Evolutionary conservation across 2,888 invertebrate species (phyloP), one percentile per base, ranked within the genome.

Genomic region (Liodrosophila aerea): DNA sequence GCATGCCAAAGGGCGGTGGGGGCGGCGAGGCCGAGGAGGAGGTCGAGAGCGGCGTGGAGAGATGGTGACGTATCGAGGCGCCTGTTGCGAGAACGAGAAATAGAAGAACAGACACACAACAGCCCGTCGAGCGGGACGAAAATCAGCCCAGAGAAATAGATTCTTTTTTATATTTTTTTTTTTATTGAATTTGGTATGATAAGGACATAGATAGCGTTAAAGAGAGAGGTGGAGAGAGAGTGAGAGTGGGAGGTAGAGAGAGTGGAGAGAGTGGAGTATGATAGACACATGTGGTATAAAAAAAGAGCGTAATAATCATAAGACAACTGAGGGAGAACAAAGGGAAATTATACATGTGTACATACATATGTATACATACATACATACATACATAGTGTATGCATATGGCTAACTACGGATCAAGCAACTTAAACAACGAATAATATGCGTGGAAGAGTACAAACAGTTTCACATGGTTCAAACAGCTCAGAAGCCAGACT

Each of bases 31-130:
- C 87, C 68, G 90, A 88, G 64, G 89, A 87, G 54, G 87, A 87
- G 70, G 87, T 86, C 64, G 88, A 89, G 65, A 88, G 85, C 60
- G 89, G 87, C 76, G 88, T 87, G 73, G 87, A 85, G 53, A 87
- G 86, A 77, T 89, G 88, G 70, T 87, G 87, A 73, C 88, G 90
- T 82, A 87, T 87, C 78, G 78, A 68, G 87, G 85, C 74, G 85
- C 88, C 90, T 90, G 89, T 87, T 56, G 84, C 87, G 89, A 88
- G 89, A 89, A 89, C 87, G 88, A 90, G 88, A 88, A 89, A 88
- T 87, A 88, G 82, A 87, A 87, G 85, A 87, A 88, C 84, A 78
- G 86, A 88, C 85, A 88, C 88, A 89, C 89, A 90, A 90, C 89
- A 88, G 78, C 78, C 78, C 78, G 78, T 83, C 82, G 82, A 88